phyloP scores from a whole-genome alignment of 2,113 vertebrate species.

The Aegithalos caudatus region DNA sequence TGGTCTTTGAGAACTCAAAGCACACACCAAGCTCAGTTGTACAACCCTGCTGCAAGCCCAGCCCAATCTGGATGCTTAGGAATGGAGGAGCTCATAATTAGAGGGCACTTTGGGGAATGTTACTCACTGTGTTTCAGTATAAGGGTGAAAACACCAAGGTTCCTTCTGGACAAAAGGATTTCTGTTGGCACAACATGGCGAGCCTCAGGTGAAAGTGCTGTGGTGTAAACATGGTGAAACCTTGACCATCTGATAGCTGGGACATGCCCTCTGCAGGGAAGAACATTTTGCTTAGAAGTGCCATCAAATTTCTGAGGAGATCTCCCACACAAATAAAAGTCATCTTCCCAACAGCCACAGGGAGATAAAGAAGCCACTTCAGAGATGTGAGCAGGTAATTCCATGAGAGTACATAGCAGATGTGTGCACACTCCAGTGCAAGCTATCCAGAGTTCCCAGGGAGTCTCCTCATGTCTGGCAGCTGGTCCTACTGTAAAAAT shows the following conservation, averaged over 20 bases:
- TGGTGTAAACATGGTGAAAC: not conserved
- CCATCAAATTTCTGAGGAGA: not conserved
- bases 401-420: not conserved
- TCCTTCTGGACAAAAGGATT: not conserved
- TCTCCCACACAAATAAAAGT: not conserved
- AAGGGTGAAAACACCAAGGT: not conserved
- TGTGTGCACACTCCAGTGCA: not conserved
- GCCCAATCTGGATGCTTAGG: not conserved
- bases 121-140: not conserved
- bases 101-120: not conserved
- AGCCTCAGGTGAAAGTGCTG: not conserved
- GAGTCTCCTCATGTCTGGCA: not conserved
- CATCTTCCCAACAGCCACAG: not conserved
- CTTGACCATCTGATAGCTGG: not conserved
- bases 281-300: not conserved
- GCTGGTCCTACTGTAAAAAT: not conserved
- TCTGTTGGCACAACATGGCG: not conserved
- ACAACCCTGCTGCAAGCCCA: not conserved
- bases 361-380: conserved; percentile 20
- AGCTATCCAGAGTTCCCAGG: not conserved
- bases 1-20: not conserved
- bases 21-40: not conserved
- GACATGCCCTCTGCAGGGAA: not conserved
- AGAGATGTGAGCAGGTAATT: not conserved
- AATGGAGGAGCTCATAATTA: not conserved